A percentile compares a stretch with the other conserved stretches of the same genome.
Evolutionary conservation across 2,797 vertebrate genomes (phyloP).

Genomic region (Okamejei kenojei): DNA sequence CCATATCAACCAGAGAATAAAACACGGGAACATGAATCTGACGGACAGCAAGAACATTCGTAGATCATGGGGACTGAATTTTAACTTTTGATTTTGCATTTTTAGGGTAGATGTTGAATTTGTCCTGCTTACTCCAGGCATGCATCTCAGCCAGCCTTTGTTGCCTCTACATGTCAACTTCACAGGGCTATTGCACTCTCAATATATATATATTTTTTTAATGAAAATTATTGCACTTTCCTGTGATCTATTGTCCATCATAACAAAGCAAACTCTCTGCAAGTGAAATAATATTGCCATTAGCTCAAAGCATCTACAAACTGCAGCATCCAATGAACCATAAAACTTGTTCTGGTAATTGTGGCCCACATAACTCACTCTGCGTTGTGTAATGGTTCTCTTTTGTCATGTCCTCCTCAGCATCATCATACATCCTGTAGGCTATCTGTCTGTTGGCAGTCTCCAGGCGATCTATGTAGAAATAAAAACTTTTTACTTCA

Average conservation of each 20-base stretch:
- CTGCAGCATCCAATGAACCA: no score
- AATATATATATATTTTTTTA: no score
- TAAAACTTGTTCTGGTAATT: neutral
- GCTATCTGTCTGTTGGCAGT: constrained; percentile 73
- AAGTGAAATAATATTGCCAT: neutral
- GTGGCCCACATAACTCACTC: constrained; percentile 58
- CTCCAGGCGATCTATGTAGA: constrained; percentile 69
- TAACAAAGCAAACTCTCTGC: neutral
- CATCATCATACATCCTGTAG: constrained; percentile 61
- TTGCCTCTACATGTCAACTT: neutral
- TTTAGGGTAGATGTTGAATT: neutral
- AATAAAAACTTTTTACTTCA: constrained; percentile 53
- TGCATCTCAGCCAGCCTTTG: neutral
- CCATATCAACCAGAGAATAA: neutral
- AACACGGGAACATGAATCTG: neutral
- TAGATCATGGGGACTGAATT: neutral
- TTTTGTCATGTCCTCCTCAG: constrained; percentile 55
- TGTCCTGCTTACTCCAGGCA: neutral
- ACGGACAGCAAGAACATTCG: neutral
- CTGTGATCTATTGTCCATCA: neutral
- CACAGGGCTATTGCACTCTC: neutral
- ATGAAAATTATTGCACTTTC: neutral
- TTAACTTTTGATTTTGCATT: neutral
- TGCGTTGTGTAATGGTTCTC: constrained; percentile 61
- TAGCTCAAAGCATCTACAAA: no score